Evolutionary conservation across 1,140 invertebrate genomes (phyloP).

Genomic region (honey bee (Apis mellifera)): Amel_HAv3.1 CM009941.2:12611001-12611500

Average conservation of each 20-base stretch:
- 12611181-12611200: slow-evolving; percentile 27
- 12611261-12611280: neutral
- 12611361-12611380: no score
- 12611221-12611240: slow-evolving; percentile 24
- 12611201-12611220: slow-evolving; percentile 16
- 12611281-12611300: neutral
- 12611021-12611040: neutral
- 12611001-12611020: neutral
- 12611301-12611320: no score
- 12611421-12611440: no score
- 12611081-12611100: neutral
- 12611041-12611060: neutral
- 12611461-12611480: no score
- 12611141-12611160: slow-evolving; percentile 37
- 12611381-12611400: no score
- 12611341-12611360: no score
- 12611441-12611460: no score
- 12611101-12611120: neutral
- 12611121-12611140: neutral
- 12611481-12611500: no score
- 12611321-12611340: no score
- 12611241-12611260: neutral
- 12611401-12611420: no score
- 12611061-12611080: neutral
- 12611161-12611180: slow-evolving; percentile 39